These are phyloP conservation scores for Laspeyria flexula DNA, from an alignment of 2,888 invertebrate species.

Conservation along the genomic window DNA sequence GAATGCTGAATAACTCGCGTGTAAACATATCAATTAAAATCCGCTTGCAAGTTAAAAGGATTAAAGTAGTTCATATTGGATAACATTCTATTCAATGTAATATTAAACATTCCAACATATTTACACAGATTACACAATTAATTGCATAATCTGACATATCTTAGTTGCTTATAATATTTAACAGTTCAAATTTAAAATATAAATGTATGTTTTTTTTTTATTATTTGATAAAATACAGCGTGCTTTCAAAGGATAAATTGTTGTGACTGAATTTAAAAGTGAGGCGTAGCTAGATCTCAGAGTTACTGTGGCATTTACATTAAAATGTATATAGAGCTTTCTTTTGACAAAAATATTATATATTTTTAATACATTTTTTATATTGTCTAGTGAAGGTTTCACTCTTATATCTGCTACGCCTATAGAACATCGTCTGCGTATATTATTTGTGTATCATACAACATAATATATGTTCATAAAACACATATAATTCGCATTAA, in stretches of 20 bases:
- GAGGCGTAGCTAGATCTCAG: slow-evolving; percentile 15
- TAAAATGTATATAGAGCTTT: not conserved
- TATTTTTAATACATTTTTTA: not conserved
- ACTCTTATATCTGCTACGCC: slow-evolving; percentile 14
- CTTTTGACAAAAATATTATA: not conserved
- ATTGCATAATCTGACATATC: not conserved
- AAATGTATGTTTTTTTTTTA: slow-evolving; percentile 27
- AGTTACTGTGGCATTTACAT: not conserved
- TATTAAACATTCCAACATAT: slow-evolving; percentile 72
- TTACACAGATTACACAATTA: slow-evolving; percentile 58
- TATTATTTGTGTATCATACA: slow-evolving; percentile 12
- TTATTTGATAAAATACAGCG: slow-evolving; percentile 46
- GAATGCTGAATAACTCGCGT: slow-evolving; percentile 9
- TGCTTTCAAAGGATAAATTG: slow-evolving; percentile 42
- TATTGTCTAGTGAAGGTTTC: slow-evolving; percentile 1
- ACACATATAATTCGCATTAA: slow-evolving; percentile 41
- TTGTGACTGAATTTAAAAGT: slow-evolving; percentile 16
- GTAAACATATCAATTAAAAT: slow-evolving; percentile 2
- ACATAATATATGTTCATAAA: not conserved
- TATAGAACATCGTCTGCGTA: slow-evolving; percentile 1
- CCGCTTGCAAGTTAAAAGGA: slow-evolving; percentile 3
- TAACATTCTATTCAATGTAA: slow-evolving; percentile 59
- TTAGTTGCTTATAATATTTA: slow-evolving; percentile 42
- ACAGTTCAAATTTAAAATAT: slow-evolving; percentile 45
- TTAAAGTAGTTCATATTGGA: slow-evolving; percentile 17